Evolutionary conservation across 92 coral and sea anemone species (phyloP).

Genomic region (Heliopora coerulea): DNA sequence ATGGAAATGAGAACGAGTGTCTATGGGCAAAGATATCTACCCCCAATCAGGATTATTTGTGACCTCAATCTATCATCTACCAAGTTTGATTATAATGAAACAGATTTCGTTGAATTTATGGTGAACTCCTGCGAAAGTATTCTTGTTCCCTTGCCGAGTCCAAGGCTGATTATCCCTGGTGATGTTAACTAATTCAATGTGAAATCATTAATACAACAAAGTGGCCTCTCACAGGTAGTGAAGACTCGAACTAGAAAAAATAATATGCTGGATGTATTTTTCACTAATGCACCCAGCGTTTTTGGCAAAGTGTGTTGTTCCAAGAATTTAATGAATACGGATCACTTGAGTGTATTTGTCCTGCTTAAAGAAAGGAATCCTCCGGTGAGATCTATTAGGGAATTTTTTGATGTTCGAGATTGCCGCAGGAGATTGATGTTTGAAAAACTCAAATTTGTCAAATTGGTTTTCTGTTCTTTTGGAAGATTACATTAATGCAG

Average conservation of each 20-base stretch:
- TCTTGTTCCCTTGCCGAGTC: slow-evolving; percentile 26
- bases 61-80: slow-evolving; percentile 44
- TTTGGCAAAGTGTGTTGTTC: no score
- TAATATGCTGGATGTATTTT: no score
- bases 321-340: no score
- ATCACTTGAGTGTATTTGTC: no score
- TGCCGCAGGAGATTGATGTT: no score
- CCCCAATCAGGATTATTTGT: slow-evolving; percentile 46
- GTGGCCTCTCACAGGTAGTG: slow-evolving; percentile 39
- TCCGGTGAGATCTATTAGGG: no score
- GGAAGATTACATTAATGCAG: slow-evolving; percentile 32
- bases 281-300: no score
- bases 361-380: no score
- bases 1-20: slow-evolving; percentile 25
- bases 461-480: slow-evolving; percentile 46
- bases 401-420: no score
- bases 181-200: slow-evolving; percentile 27
- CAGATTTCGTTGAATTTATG: slow-evolving; percentile 39
- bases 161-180: slow-evolving; percentile 36
- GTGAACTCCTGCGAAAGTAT: slow-evolving; percentile 35
- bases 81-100: slow-evolving; percentile 37
- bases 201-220: slow-evolving; percentile 38
- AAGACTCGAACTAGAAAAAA: slow-evolving; percentile 8
- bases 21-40: slow-evolving; percentile 43
- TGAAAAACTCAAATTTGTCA: neutral